These are phyloP conservation scores for Fratercula arctica DNA, from an alignment of 2,797 vertebrate species.

Conservation along the genomic window DNA sequence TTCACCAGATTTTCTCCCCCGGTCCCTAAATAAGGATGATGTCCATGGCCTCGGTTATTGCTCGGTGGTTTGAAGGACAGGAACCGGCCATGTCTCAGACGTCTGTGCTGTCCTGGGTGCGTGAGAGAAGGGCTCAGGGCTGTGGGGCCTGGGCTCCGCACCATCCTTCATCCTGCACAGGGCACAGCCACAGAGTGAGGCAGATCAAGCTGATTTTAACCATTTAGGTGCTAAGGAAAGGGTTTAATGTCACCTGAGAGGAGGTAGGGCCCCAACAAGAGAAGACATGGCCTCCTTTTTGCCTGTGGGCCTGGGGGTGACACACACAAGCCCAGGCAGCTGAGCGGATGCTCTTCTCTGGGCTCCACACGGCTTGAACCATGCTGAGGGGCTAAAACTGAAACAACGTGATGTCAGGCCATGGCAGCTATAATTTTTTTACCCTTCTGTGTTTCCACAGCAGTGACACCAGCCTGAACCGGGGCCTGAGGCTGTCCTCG, in stretches of 20 bases:
- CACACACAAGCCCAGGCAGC: rapidly evolving
- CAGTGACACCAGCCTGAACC: background rate
- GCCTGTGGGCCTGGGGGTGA: background rate
- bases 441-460: background rate
- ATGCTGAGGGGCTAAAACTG: rapidly evolving
- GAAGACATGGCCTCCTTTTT: background rate
- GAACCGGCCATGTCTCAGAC: rapidly evolving
- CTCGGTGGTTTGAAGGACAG: background rate
- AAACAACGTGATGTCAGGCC: background rate
- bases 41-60: background rate
- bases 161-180: background rate
- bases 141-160: background rate
- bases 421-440: rapidly evolving
- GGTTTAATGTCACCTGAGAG: background rate
- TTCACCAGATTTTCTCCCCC: background rate
- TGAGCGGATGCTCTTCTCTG: rapidly evolving
- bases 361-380: rapidly evolving
- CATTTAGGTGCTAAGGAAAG: background rate
- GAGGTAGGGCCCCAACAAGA: background rate
- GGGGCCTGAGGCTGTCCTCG: background rate
- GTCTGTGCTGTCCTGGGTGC: no score
- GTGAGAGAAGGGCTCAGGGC: no score
- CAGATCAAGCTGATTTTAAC: background rate
- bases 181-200: no score
- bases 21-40: background rate